Conservation (phyloP, 2,888 invertebrate species). For the Steinernema scapterisci region DNA sequence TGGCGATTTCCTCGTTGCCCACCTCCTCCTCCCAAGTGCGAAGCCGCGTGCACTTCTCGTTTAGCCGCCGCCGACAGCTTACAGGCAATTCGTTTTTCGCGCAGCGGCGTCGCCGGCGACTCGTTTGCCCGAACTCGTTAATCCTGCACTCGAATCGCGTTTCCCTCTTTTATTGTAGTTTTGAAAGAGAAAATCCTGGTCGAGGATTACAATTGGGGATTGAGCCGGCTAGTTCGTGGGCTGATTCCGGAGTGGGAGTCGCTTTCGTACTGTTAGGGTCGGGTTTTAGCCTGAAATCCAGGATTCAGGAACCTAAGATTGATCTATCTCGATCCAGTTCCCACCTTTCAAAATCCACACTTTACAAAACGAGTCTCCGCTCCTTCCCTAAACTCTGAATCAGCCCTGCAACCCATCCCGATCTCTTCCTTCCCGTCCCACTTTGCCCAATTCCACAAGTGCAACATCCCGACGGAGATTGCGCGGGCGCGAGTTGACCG, state of each 20-base stretch:
- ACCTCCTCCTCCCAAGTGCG: background rate
- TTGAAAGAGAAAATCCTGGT: too few species aligned
- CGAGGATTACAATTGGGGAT: too few species aligned
- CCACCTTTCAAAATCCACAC: too few species aligned
- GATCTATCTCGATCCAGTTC: too few species aligned
- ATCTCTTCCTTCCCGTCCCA: background rate
- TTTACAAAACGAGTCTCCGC: too few species aligned
- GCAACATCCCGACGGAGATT: background rate
- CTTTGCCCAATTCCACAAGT: background rate
- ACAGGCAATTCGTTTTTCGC: constrained; percentile 5
- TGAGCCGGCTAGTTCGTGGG: background rate
- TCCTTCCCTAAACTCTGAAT: too few species aligned
- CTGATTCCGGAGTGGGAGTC: background rate
- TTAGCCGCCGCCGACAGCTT: background rate
- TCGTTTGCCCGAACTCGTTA: background rate
- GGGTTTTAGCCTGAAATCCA: too few species aligned
- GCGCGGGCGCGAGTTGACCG: background rate
- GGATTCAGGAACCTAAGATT: too few species aligned
- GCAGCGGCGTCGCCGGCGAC: background rate
- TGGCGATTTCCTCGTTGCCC: constrained; percentile 17
- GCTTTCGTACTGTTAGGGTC: background rate
- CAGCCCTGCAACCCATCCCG: background rate
- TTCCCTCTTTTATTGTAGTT: too few species aligned
- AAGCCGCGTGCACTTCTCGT: background rate
- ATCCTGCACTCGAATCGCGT: too few species aligned